Percentiles rank a stretch among this genome's conserved stretches.
These are phyloP conservation scores for Catharus bicknelli DNA, from an alignment of 2,113 vertebrate genomes.

Conservation along the genomic window DNA sequence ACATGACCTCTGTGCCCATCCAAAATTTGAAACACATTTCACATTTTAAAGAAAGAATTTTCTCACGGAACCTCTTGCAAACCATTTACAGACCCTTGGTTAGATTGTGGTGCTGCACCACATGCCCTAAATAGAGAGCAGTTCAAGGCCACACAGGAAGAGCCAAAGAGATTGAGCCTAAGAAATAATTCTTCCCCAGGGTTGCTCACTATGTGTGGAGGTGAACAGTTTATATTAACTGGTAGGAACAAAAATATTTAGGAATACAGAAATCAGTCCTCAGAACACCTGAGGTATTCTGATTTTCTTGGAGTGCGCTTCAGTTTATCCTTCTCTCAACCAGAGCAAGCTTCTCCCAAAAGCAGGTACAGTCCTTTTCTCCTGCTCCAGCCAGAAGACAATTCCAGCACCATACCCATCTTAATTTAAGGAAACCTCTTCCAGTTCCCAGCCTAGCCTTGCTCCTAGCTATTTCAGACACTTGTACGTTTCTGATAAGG, in stretches of 20 bases:
- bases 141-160: constrained; percentile 58
- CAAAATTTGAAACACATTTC: constrained; percentile 65
- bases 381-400: neutral
- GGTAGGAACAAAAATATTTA: neutral
- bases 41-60: constrained; percentile 56
- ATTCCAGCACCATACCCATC: neutral
- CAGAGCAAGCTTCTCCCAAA: neutral
- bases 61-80: constrained; percentile 58
- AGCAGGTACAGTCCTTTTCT: neutral
- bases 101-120: constrained; percentile 44
- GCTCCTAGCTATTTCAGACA: neutral
- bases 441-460: neutral
- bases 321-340: neutral
- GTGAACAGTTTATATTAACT: neutral
- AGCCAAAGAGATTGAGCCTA: neutral
- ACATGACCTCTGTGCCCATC: constrained; percentile 38
- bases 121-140: constrained; percentile 49
- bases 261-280: neutral
- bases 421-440: neutral
- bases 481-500: neutral
- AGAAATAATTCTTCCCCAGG: neutral
- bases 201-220: neutral
- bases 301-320: neutral
- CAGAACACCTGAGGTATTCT: neutral
- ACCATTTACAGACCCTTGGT: constrained; percentile 58